Evolutionary conservation across 2,888 invertebrate genomes (phyloP).

Genomic region (Erebia palarica): DNA sequence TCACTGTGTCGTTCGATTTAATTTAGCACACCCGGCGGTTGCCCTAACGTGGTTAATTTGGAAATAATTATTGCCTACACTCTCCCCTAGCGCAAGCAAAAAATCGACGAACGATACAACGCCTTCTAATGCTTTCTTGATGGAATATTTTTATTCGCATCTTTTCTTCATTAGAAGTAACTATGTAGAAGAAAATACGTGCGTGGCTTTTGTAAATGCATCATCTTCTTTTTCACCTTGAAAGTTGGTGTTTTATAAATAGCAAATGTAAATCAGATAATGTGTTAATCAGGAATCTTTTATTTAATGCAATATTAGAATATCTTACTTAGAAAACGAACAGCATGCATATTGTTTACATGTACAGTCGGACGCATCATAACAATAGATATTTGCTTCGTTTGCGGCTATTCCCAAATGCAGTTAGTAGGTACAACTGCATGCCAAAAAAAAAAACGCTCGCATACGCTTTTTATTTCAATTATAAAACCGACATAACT

Average conservation of each 20-base stretch:
- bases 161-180: conserved; percentile 24
- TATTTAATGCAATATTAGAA: too few species aligned
- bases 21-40: conserved; percentile 73
- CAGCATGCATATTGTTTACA: too few species aligned
- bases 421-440: background rate
- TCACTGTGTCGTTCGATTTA: conserved; percentile 65
- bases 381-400: background rate
- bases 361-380: background rate
- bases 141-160: conserved; percentile 35
- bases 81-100: conserved; percentile 53
- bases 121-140: conserved; percentile 47
- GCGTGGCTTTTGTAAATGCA: background rate
- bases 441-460: background rate
- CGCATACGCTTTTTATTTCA: conserved; percentile 14
- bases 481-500: conserved; percentile 25
- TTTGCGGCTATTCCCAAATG: conserved; percentile 5
- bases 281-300: too few species aligned
- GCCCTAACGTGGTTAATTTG: conserved; percentile 69
- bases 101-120: conserved; percentile 49
- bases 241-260: too few species aligned
- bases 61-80: conserved; percentile 73
- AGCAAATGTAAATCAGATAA: too few species aligned
- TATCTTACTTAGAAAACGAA: too few species aligned
- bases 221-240: too few species aligned
- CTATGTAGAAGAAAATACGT: background rate